Evolutionary conservation across 2,888 invertebrate genomes (phyloP).

Genomic region (Nomada ferruginata): DNA sequence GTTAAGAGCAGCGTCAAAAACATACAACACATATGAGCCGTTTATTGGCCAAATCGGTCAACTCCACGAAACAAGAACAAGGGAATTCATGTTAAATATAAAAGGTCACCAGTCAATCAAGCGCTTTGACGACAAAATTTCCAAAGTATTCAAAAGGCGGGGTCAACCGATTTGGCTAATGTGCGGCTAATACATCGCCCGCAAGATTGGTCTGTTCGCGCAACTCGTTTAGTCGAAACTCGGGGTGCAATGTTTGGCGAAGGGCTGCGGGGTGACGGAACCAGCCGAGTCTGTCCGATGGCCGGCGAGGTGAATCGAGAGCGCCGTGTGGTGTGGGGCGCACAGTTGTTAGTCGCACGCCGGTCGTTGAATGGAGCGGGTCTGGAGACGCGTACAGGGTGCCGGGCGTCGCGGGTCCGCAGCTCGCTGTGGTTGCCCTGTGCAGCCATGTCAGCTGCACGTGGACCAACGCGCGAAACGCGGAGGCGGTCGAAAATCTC

Average conservation of each 20-base stretch:
- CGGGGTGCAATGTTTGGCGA: background rate
- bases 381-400: slow-evolving; percentile 82
- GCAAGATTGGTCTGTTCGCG: background rate
- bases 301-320: slow-evolving; percentile 63
- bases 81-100: no score
- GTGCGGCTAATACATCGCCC: background rate
- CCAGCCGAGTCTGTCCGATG: slow-evolving; percentile 63
- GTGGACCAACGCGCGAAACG: slow-evolving; percentile 80
- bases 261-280: slow-evolving; percentile 21
- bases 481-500: slow-evolving; percentile 75
- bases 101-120: no score
- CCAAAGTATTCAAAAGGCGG: no score
- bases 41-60: no score
- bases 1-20: no score
- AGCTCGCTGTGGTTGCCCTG: slow-evolving; percentile 79
- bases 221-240: background rate
- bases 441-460: slow-evolving; percentile 82
- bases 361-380: slow-evolving; percentile 83
- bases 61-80: no score
- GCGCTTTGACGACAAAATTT: no score
- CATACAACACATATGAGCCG: no score
- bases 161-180: no score
- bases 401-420: slow-evolving; percentile 79
- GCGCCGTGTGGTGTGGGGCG: slow-evolving; percentile 64
- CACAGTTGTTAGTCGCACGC: slow-evolving; percentile 77